Base-by-base conservation (phyloP, 2,113 vertebrate species). In the Channa argus region DNA sequence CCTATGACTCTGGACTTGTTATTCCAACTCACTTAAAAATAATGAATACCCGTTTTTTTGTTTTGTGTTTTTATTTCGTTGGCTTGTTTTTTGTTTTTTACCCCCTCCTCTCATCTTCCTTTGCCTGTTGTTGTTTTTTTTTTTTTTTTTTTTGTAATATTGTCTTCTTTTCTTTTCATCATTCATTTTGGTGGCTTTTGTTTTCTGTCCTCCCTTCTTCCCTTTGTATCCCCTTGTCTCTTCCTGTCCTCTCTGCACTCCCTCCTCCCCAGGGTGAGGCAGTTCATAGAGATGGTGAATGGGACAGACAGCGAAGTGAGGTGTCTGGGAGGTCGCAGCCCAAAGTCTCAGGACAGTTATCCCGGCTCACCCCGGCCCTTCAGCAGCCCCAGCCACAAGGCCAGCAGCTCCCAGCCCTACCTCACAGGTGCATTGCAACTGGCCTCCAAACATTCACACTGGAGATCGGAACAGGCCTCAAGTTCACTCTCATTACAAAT, bases 211-310 rank as follows among this genome's bases (percentile, higher is more conserved):
- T 24, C 24, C 24, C 24, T 24, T 24, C 24, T 24, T 24, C 24
- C 24, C 24, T 24, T 24, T 24, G 24, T 24, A 24, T 24, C 1
- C 24, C 24, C 1, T 24, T 24, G 24, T 24, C 24, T 24, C 24
- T 24, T 24, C 24, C 24, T 24, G 24, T 24, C 24, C 0, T 2
- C 9, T 43, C 11, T 6, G 3, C 24, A 4, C 3, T 1, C 15
- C 6, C 3, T 44, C 63, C 33, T 4, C 3, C 6, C 0, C 89
- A 99, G 98, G 94, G 98, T 99, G 80, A 96, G 98, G 74, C 98
- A 99, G 90, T 99, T 99, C 80, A 99, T 99, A 90, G 98, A 99
- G 95, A 99, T 99, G 98, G 98, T 99, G 93, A 99, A 99, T 4
- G 98, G 98, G 80, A 99, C 97, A 3, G 98, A 99, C 94, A 99